phyloP scores from a whole-genome alignment of 2,797 vertebrate species.

The Typhlichthys eigenmanni region DNA sequence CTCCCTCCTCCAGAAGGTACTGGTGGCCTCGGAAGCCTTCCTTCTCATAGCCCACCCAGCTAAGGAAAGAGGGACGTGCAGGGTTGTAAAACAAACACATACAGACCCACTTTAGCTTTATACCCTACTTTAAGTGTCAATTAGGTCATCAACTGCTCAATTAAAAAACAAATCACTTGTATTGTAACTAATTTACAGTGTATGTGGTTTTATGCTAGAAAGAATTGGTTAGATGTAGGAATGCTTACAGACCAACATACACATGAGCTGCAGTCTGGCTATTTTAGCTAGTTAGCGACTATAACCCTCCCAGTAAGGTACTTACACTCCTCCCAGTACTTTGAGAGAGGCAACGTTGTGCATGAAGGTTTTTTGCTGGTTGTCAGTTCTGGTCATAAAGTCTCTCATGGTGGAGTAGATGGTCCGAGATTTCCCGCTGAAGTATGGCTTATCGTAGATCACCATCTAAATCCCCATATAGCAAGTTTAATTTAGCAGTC shows the following conservation, averaged over 20 bases:
- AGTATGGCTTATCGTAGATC: slow-evolving; percentile 84
- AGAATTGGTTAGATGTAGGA: too few relatives aligned
- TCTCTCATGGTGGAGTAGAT: slow-evolving; percentile 81
- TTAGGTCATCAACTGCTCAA: too few relatives aligned
- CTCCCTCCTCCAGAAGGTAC: slow-evolving; percentile 95
- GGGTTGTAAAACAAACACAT: background rate
- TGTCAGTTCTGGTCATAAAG: slow-evolving; percentile 75
- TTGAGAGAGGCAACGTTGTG: slow-evolving; percentile 82
- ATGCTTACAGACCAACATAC: background rate
- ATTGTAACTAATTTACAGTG: background rate
- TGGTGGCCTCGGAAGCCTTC: slow-evolving; percentile 92
- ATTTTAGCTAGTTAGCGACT: background rate
- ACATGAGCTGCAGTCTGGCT: background rate
- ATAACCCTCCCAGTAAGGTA: background rate
- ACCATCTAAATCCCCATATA: slow-evolving; percentile 72
- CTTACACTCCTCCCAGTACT: slow-evolving; percentile 92
- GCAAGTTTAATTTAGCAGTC: background rate
- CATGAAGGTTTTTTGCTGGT: slow-evolving; percentile 68
- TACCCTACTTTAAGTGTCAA: background rate
- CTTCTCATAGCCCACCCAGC: slow-evolving; percentile 95
- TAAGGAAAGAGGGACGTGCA: slow-evolving; percentile 43
- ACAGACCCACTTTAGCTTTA: background rate
- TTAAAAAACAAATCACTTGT: background rate
- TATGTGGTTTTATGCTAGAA: background rate
- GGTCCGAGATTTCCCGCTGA: slow-evolving; percentile 83